A percentile compares a stretch with the other conserved stretches of the same genome.
phyloP scores from a whole-genome alignment of 2,888 invertebrate species.

The Acanthococcus lagerstroemiae region DNA sequence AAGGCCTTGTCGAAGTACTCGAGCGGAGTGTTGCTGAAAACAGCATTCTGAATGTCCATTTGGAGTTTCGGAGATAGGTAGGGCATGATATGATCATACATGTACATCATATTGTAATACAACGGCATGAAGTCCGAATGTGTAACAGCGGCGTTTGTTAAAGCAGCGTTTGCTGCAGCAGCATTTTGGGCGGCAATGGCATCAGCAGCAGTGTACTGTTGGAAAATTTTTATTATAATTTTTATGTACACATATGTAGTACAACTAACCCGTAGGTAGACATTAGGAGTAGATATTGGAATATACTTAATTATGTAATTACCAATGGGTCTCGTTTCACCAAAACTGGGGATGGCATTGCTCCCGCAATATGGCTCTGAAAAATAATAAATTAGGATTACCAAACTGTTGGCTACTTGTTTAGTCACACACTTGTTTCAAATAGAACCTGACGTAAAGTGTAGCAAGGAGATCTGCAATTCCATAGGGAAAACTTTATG shows the following conservation, averaged over 20 bases:
- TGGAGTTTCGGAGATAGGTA: conserved; percentile 9
- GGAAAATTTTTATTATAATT: no score
- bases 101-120: conserved; percentile 6
- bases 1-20: not conserved
- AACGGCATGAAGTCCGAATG: not conserved
- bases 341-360: not conserved
- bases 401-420: no score
- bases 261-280: no score
- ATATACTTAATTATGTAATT: no score
- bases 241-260: no score
- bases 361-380: not conserved
- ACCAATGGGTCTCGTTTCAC: not conserved
- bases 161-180: not conserved
- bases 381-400: no score
- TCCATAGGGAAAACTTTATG: no score
- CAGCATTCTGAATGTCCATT: conserved; percentile 1
- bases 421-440: no score
- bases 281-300: no score
- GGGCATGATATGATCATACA: conserved; percentile 6
- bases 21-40: conserved; percentile 1
- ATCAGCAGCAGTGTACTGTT: no score
- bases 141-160: not conserved
- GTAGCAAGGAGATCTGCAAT: no score
- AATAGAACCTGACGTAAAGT: no score
- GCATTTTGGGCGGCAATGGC: not conserved